These are phyloP conservation scores for Trigoniulus corallinus DNA, from an alignment of 1,140 invertebrate genomes.

Conservation along the genomic window DNA sequence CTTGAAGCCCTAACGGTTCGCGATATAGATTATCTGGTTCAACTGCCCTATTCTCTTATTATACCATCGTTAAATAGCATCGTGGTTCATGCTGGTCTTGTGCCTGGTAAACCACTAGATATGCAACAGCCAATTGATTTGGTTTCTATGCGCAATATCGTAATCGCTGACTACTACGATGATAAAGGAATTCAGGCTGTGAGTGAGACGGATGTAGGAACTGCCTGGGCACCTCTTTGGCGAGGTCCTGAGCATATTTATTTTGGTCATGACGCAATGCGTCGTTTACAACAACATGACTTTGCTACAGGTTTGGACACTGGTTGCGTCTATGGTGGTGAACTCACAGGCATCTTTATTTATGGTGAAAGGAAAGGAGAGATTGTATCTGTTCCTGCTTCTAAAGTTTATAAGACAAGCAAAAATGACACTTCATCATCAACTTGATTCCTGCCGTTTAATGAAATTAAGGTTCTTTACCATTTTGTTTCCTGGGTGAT, in stretches of 20 bases:
- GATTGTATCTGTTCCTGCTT: conserved; percentile 5
- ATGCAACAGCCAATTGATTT: conserved; percentile 18
- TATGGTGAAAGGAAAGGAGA: conserved; percentile 6
- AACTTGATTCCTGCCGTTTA: too few relatives aligned
- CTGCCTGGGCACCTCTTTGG: conserved; percentile 25
- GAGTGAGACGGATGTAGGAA: conserved; percentile 16
- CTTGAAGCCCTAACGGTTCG: conserved; percentile 17
- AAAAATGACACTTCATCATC: not conserved
- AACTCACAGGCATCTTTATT: conserved; percentile 19
- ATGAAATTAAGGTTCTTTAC: too few relatives aligned
- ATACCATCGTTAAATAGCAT: conserved; percentile 21
- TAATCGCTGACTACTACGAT: conserved; percentile 10
- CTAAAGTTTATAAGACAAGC: not conserved
- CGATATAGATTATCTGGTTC: conserved; percentile 20
- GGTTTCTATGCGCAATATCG: conserved; percentile 25
- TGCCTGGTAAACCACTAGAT: conserved; percentile 20
- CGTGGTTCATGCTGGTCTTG: conserved; percentile 28
- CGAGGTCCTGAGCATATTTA: conserved; percentile 27
- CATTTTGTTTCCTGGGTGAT: too few relatives aligned
- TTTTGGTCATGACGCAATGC: conserved; percentile 27
- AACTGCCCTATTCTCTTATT: conserved; percentile 25
- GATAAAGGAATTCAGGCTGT: conserved; percentile 10
- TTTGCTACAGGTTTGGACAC: conserved; percentile 27
- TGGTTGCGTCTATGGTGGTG: conserved; percentile 23
- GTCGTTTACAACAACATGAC: conserved; percentile 18